phyloP scores from a whole-genome alignment of 1,140 invertebrate species.

The Cotesia glomerata region DNA sequence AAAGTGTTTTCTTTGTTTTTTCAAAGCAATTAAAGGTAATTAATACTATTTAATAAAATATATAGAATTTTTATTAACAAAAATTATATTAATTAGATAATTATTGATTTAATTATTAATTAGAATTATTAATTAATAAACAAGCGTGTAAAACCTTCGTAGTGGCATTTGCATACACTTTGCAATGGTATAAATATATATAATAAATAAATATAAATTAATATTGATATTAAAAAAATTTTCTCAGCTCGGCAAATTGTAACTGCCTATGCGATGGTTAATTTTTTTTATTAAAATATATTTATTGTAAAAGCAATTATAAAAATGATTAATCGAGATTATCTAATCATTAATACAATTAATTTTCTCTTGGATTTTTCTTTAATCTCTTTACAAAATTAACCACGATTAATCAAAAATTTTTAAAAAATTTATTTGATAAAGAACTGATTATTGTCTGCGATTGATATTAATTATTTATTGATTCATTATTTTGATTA shows the following conservation, averaged over 20 bases:
- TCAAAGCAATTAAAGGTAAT: too few species aligned
- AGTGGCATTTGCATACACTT: conserved; percentile 35
- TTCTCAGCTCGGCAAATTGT: conserved; percentile 26
- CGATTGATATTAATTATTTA: conserved; percentile 49
- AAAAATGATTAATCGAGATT: background rate
- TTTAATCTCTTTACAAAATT: too few species aligned
- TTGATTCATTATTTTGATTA: conserved; percentile 60
- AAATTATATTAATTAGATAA: background rate
- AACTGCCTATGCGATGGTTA: conserved; percentile 38
- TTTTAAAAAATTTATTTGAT: conserved; percentile 10
- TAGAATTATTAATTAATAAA: background rate
- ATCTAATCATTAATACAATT: too few species aligned
- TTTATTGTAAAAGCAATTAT: conserved; percentile 2
- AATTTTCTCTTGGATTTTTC: too few species aligned
- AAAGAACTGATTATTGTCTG: conserved; percentile 52
- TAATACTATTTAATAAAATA: too few species aligned
- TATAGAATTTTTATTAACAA: background rate
- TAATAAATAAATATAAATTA: background rate
- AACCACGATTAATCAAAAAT: background rate
- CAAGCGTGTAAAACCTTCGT: conserved; percentile 33
- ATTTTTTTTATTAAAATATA: background rate
- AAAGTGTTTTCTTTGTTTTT: conserved; percentile 11
- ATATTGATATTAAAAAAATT: conserved; percentile 1
- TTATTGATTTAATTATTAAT: background rate
- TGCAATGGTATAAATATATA: conserved; percentile 7